Conservation (phyloP, 2,888 invertebrate genomes). For the Scaptomyza polygonia region DNA sequence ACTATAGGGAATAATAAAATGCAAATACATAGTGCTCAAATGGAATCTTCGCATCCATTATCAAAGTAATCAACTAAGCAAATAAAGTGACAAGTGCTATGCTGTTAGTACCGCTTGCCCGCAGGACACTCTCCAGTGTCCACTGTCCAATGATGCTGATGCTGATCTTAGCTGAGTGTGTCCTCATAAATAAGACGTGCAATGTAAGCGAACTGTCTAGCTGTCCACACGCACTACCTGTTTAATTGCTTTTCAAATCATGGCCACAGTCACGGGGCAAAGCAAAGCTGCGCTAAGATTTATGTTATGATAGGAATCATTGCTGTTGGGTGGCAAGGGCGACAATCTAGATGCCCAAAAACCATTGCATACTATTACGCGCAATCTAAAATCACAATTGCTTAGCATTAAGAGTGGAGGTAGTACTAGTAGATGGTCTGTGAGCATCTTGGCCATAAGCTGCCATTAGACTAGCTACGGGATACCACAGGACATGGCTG, state of each 20-base stretch:
- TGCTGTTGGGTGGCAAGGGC: slow-evolving; percentile 19
- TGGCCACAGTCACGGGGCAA: slow-evolving; percentile 11
- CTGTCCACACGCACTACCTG: slow-evolving; percentile 34
- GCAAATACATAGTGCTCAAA: slow-evolving; percentile 56
- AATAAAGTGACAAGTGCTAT: slow-evolving; percentile 61
- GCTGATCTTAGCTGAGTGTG: background rate
- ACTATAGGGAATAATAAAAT: slow-evolving; percentile 2
- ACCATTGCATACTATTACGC: slow-evolving; percentile 67
- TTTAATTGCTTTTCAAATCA: slow-evolving; percentile 75
- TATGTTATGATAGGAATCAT: slow-evolving; percentile 74
- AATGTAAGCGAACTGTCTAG: background rate
- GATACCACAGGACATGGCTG: slow-evolving; percentile 27
- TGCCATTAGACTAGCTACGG: slow-evolving; percentile 41
- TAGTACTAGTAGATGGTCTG: slow-evolving; percentile 1
- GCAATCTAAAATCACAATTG: slow-evolving; percentile 66
- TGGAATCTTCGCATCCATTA: slow-evolving; percentile 60
- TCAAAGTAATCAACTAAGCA: slow-evolving; percentile 53
- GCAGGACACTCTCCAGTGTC: slow-evolving; percentile 2
- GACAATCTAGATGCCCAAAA: slow-evolving; percentile 38
- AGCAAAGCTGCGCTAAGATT: slow-evolving; percentile 49
- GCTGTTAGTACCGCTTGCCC: slow-evolving; percentile 16
- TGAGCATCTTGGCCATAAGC: slow-evolving; percentile 44
- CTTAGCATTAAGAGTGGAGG: slow-evolving; percentile 12
- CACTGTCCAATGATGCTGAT: background rate
- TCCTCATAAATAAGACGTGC: slow-evolving; percentile 42